Evolutionary conservation across 2,888 invertebrate species (phyloP).

Genomic region (Eledona agricola): DNA sequence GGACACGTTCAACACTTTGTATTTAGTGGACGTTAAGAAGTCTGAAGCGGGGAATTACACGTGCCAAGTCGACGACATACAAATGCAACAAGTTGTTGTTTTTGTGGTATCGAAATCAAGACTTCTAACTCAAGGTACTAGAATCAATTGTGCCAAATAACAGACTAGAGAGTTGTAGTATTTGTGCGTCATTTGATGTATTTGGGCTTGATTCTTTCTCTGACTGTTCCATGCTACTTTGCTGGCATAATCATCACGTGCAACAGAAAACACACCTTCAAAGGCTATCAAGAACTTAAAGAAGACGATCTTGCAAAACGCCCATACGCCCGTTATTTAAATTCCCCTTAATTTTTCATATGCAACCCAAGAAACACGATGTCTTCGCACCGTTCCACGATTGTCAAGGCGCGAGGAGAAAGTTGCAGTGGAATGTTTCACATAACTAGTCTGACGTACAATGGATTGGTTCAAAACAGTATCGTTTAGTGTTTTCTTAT

Average conservation of each 20-base stretch:
- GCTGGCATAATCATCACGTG: conserved; percentile 67
- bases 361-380: conserved; percentile 19
- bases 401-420: conserved; percentile 29
- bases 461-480: conserved; percentile 14
- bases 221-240: conserved; percentile 68
- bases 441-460: conserved; percentile 13
- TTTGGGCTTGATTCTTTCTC: conserved; percentile 66
- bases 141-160: conserved; percentile 5
- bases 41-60: conserved; percentile 75
- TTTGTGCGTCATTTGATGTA: conserved; percentile 69
- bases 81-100: conserved; percentile 65
- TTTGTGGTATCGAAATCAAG: conserved; percentile 65
- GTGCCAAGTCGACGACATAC: conserved; percentile 71
- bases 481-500: conserved; percentile 14
- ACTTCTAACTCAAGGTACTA: conserved; percentile 64
- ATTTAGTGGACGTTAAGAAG: conserved; percentile 68
- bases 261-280: conserved; percentile 61
- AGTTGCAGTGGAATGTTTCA: conserved; percentile 25
- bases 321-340: not conserved
- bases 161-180: conserved; percentile 59
- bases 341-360: conserved; percentile 4
- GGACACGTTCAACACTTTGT: conserved; percentile 67
- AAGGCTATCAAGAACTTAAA: conserved; percentile 53
- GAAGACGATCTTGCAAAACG: conserved; percentile 40
- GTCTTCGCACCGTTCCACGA: conserved; percentile 3